Base-by-base conservation (phyloP, 2,797 vertebrate genomes). In the Gobio occitaniae region DNA sequence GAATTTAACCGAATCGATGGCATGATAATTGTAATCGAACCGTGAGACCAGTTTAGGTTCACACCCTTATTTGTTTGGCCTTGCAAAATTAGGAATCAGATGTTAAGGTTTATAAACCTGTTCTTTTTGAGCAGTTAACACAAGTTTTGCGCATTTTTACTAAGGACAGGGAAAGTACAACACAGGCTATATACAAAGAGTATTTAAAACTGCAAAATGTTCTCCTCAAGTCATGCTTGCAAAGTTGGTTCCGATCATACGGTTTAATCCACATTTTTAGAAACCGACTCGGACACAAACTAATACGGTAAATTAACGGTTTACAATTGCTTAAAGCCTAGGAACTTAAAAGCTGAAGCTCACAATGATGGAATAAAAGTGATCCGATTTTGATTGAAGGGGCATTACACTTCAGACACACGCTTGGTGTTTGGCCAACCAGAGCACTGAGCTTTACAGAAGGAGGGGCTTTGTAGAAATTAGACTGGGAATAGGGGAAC, bases 151-250 rank as follows among this genome's bases (percentile, higher is more conserved):
- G 0, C 10, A 59, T n/a, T 59, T 38, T 59, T n/a, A 59, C 1
- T 0, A 11, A n/a, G 10, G 56, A 61, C 8, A 10, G 56, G 56
- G 10, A 25, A n/a, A 61, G 56, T 19, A 25, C 56, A n/a, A 25
- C 1, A 0, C 9, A 3, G 10, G n/a, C 56, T 61, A 2, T 11
- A 11, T n/a, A 61, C 21, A 25, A 25, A 16, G 48, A 59, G 10
- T 12, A 25, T 0, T 61, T n/a, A n/a, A 9, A 10, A 25, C n/a
- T 61, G n/a, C 2, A 0, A 29, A 29, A 13, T 1, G 2, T 6
- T 61, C 59, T 25, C n/a, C n/a, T 61, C 21, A 61, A 61, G 10
- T 29, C 25, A 12, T 29, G n/a, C n/a, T 61, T 2, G 1, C 56
- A 61, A 25, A 61, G 10, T 2, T 25, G 4, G n/a, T 13, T 61